Conservation (phyloP, 64 coral and sea anemone species). For the Porites australiensis region DNA sequence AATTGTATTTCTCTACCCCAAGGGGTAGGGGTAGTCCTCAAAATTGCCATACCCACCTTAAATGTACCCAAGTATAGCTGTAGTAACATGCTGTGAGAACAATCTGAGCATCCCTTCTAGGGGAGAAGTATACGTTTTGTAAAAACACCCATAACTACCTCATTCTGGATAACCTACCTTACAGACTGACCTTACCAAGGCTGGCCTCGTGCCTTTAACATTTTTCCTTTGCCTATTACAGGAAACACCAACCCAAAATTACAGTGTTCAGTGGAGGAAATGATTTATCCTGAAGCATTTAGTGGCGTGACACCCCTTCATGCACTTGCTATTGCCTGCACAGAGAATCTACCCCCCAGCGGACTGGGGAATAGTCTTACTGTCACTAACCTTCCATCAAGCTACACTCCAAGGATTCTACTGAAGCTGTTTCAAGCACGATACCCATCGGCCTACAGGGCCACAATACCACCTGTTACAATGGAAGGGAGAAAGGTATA, state of each 20-base stretch:
- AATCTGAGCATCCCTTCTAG: no score
- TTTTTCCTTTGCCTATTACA: neutral
- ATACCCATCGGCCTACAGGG: constrained; percentile 91
- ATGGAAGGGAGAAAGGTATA: constrained; percentile 76
- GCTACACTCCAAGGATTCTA: constrained; percentile 89
- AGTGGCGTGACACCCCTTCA: constrained; percentile 85
- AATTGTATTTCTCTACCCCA: no score
- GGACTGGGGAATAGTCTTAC: constrained; percentile 91
- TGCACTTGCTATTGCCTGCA: constrained; percentile 83
- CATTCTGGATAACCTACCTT: no score
- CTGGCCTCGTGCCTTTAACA: no score
- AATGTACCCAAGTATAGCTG: no score
- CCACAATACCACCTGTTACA: constrained; percentile 77
- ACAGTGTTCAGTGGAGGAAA: constrained; percentile 56
- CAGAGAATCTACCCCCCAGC: constrained; percentile 78
- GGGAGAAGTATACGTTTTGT: no score
- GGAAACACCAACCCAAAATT: constrained; percentile 16
- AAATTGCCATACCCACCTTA: no score
- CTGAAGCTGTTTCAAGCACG: constrained; percentile 84
- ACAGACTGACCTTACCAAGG: no score
- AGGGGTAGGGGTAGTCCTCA: no score
- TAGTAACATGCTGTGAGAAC: no score
- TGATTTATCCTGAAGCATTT: constrained; percentile 75
- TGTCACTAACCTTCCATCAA: constrained; percentile 87
- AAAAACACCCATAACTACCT: no score